Evolutionary conservation across 2,888 invertebrate species (phyloP), one percentile per base, ranked within the genome.

Genomic region (Marronus borbonicus): DNA sequence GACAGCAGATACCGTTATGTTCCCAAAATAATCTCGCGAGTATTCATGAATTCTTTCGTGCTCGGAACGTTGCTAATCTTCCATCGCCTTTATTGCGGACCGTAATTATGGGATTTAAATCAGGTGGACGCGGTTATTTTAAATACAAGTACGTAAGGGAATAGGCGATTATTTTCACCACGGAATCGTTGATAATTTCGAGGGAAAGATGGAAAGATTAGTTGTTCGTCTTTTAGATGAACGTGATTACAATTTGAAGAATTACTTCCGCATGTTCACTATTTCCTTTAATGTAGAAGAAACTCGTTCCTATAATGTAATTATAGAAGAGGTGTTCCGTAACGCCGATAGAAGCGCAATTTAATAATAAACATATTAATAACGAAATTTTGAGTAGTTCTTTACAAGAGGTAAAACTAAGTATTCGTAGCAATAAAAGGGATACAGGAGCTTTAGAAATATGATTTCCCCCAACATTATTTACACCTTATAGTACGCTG

Each of bases 1-100:
- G 72, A 72, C 72, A 58, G 49, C 66, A 39, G 58, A 72, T 72
- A 72, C 72, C 72, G 72, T 72, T 72, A 72, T 28, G 39, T 72
- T 72, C 72, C 58, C 72, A 58, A 72, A 72, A 72, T 72, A 58
- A 72, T 72, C 72, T 72, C 58, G 58, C 20, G 24, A 24, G 31
- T 44, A 49, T 66, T 49, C 66, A 44, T 66, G 66, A 49, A 49
- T 31, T 49, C 66, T 44, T 66, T 20, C 66, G 44, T 24, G 66
- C 28, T 14, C 62, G 28, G 62, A 31, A 28, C 62, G 62, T 62
- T 12, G 62, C 62, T 62, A 62, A 62, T 62, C 62, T 62, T 62
- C 28, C 62, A 14, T 66, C 44, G 17, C 44, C 49, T 44, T 17
- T 17, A 10, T 44, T 66, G n/a, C 49, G 20, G 17, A 44, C 24